Conservation (phyloP, 1,140 invertebrate species). For the Drosophila sp. region DNA sequence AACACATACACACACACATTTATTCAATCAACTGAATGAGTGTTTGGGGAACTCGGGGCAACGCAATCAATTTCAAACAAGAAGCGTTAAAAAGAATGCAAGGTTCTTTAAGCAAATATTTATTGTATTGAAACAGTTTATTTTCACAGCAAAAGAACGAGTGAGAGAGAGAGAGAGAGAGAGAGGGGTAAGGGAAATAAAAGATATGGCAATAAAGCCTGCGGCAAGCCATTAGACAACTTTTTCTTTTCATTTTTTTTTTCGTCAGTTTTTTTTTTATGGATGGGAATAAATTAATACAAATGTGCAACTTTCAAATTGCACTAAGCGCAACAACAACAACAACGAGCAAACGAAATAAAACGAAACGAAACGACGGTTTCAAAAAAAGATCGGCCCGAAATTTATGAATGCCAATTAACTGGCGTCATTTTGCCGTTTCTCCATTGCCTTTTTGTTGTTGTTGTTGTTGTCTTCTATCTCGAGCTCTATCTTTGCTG, state of each 20-base stretch:
- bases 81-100: slow-evolving; percentile 68
- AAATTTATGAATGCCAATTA: slow-evolving; percentile 12
- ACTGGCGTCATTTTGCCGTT: slow-evolving; percentile 9
- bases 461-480: not conserved
- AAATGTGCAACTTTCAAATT: slow-evolving; percentile 39
- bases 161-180: not conserved
- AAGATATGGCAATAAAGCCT: slow-evolving; percentile 28
- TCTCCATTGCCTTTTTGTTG: slow-evolving; percentile 9
- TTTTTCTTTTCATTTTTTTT: slow-evolving; percentile 45
- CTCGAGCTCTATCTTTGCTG: slow-evolving; percentile 11
- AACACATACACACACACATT: slow-evolving; percentile 18
- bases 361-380: slow-evolving; percentile 17
- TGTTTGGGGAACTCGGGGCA: slow-evolving; percentile 59
- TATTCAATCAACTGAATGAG: slow-evolving; percentile 63
- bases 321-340: slow-evolving; percentile 30
- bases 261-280: slow-evolving; percentile 19
- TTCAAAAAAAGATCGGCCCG: not conserved
- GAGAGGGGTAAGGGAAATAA: slow-evolving; percentile 17
- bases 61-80: slow-evolving; percentile 75
- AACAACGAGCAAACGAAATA: slow-evolving; percentile 10
- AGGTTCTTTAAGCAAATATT: slow-evolving; percentile 64
- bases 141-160: slow-evolving; percentile 28
- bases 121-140: slow-evolving; percentile 56
- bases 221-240: slow-evolving; percentile 43
- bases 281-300: slow-evolving; percentile 19